Conservation (phyloP, 1,140 invertebrate species). For the Solen grandis region DNA sequence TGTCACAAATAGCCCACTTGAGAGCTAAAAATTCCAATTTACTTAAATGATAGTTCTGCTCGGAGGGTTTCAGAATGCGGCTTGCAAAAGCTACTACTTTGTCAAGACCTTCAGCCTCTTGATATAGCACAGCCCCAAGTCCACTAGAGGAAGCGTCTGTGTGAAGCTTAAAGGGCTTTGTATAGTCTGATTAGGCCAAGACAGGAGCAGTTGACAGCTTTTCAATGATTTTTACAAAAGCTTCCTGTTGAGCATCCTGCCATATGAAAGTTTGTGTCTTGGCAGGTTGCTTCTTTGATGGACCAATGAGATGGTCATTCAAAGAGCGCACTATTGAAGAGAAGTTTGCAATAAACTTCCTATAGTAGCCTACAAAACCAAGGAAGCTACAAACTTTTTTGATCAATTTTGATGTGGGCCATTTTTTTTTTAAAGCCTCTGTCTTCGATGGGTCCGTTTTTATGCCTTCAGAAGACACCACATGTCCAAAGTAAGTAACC, state of each 20-base stretch:
- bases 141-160: slow-evolving; percentile 78
- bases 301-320: slow-evolving; percentile 1
- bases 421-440: not conserved
- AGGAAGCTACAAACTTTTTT: too few species aligned
- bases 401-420: slow-evolving; percentile 3
- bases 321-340: not conserved
- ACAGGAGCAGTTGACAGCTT: slow-evolving; percentile 61
- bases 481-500: slow-evolving; percentile 1
- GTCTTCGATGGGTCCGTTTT: slow-evolving; percentile 17
- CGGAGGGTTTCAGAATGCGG: slow-evolving; percentile 14
- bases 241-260: slow-evolving; percentile 28
- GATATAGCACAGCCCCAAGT: slow-evolving; percentile 79
- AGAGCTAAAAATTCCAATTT: slow-evolving; percentile 1
- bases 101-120: slow-evolving; percentile 69
- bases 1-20: slow-evolving; percentile 28
- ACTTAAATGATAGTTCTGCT: slow-evolving; percentile 33
- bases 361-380: too few species aligned
- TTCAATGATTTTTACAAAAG: slow-evolving; percentile 64
- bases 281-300: not conserved
- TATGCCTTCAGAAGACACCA: not conserved
- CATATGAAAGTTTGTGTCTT: not conserved
- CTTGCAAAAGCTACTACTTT: slow-evolving; percentile 59
- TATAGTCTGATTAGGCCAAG: slow-evolving; percentile 68
- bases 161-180: slow-evolving; percentile 36
- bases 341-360: not conserved